Evolutionary conservation across 2,888 invertebrate species (phyloP).

Genomic region (Drosophila neonasuta): DNA sequence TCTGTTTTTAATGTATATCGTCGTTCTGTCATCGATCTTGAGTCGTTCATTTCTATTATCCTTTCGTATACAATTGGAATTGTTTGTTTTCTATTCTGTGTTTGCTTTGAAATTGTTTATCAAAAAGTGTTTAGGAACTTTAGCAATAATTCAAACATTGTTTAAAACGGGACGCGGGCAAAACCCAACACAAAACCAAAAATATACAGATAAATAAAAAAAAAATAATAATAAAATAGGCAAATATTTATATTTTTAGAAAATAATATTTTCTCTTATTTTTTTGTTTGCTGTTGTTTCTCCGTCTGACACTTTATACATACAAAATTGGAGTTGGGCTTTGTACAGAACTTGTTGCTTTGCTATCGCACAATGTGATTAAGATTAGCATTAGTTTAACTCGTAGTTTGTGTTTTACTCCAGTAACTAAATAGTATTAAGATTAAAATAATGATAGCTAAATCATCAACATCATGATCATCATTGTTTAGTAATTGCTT

Average conservation of each 20-base stretch:
- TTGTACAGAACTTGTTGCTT: conserved; percentile 67
- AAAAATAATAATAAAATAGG: conserved; percentile 40
- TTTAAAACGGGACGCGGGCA: conserved; percentile 16
- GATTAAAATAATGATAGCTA: conserved; percentile 46
- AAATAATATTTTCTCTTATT: conserved; percentile 65
- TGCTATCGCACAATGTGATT: conserved; percentile 48
- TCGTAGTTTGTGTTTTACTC: conserved; percentile 64
- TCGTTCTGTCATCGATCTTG: conserved; percentile 27
- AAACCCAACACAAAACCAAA: conserved; percentile 16
- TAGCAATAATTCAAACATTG: conserved; percentile 37
- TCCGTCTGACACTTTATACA: conserved; percentile 63
- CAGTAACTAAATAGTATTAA: conserved; percentile 64
- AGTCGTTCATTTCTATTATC: conserved; percentile 21
- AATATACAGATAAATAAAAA: conserved; percentile 2
- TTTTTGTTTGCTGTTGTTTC: conserved; percentile 30
- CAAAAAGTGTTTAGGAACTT: conserved; percentile 64
- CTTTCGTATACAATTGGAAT: conserved; percentile 65
- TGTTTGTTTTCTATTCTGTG: conserved; percentile 25
- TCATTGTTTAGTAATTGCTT: conserved; percentile 46
- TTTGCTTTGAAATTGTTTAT: conserved; percentile 38
- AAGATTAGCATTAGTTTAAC: conserved; percentile 52
- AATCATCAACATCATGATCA: conserved; percentile 4
- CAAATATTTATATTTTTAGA: conserved; percentile 68
- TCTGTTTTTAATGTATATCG: too few species aligned
- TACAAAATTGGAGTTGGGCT: conserved; percentile 75